Percentiles rank a stretch among this genome's conserved stretches.
Evolutionary conservation across 2,888 invertebrate genomes (phyloP).

Genomic region (Stenotaenia linearis): DNA sequence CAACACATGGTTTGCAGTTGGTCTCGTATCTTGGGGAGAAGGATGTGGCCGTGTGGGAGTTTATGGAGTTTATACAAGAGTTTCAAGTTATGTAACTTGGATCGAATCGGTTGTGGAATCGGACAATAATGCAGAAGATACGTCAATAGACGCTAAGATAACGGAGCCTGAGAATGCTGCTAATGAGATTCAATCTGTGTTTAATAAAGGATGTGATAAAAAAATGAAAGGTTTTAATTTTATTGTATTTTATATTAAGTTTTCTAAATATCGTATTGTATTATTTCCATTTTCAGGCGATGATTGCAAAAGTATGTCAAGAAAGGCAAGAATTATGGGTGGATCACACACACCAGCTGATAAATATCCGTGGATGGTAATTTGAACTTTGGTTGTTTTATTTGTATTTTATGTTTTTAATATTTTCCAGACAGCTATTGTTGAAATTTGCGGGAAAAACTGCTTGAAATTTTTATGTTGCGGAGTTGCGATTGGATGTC

Average conservation of each 20-base stretch:
- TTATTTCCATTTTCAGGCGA: background rate
- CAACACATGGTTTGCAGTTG: background rate
- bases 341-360: background rate
- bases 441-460: constrained; percentile 2
- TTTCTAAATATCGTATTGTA: too few relatives aligned
- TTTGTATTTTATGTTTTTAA: background rate
- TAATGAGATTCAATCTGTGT: background rate
- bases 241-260: too few relatives aligned
- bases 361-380: constrained; percentile 21
- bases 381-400: background rate
- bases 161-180: background rate
- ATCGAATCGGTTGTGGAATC: background rate
- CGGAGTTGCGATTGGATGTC: background rate
- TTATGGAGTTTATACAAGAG: constrained; percentile 19
- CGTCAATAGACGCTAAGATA: too few relatives aligned
- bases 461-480: background rate
- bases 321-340: background rate
- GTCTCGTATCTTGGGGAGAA: constrained; percentile 26
- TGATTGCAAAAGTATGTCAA: background rate
- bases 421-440: background rate
- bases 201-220: background rate
- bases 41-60: constrained; percentile 13
- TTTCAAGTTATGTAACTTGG: background rate
- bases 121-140: background rate
- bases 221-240: too few relatives aligned